Conservation (phyloP, 1,140 invertebrate species). For the Caerostris darwini region DNA sequence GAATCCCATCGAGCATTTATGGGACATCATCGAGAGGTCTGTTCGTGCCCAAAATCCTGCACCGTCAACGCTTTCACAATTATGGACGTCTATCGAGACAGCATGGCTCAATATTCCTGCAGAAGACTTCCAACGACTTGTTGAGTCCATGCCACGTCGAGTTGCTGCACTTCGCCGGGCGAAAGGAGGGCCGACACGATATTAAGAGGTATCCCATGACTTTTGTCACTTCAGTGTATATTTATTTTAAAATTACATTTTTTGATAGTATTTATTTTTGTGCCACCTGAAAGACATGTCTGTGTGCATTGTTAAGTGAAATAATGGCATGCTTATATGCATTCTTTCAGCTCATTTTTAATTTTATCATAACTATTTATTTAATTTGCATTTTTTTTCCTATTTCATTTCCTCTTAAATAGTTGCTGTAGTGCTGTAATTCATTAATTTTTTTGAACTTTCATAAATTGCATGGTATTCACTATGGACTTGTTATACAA, state of each 20-base stretch:
- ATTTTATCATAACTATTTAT: not conserved
- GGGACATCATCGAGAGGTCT: too few relatives aligned
- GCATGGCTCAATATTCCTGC: too few relatives aligned
- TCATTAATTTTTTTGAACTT: not conserved
- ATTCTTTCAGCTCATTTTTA: not conserved
- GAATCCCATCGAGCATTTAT: too few relatives aligned
- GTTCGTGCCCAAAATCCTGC: too few relatives aligned
- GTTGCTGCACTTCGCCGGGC: too few relatives aligned
- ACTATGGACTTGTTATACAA: not conserved
- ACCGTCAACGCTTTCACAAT: too few relatives aligned
- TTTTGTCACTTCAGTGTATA: too few relatives aligned
- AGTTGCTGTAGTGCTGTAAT: not conserved
- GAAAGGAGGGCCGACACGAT: too few relatives aligned
- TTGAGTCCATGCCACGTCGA: too few relatives aligned
- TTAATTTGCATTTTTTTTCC: conserved; percentile 3
- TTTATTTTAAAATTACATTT: not conserved
- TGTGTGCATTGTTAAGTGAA: not conserved
- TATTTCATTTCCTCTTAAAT: not conserved
- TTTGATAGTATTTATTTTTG: not conserved
- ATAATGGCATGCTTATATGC: not conserved
- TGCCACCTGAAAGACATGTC: not conserved
- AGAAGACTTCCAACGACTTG: too few relatives aligned
- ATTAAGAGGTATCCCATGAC: too few relatives aligned
- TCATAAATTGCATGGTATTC: not conserved
- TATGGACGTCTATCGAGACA: too few relatives aligned